Percentiles rank a stretch among this genome's conserved stretches.
phyloP scores from a whole-genome alignment of 2,113 vertebrate genomes.

The Psilopogon haemacephalus region DNA sequence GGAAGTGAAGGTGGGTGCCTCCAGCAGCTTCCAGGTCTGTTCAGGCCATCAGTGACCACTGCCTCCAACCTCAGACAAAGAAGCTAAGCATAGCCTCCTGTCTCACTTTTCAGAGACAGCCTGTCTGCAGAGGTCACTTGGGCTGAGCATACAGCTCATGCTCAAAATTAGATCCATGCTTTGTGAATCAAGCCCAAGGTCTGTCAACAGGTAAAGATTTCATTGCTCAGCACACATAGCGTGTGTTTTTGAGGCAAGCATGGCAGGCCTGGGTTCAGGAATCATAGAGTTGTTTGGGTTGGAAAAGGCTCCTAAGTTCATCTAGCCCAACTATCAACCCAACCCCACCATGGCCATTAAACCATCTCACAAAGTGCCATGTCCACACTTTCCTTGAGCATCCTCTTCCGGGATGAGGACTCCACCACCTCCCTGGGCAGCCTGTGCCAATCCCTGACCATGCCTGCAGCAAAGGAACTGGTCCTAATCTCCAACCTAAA shows the following conservation, averaged over 20 bases:
- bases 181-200: background rate
- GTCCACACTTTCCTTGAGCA: no score
- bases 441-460: no score
- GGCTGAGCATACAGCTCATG: background rate
- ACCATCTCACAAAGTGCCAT: no score
- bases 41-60: background rate
- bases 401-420: no score
- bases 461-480: no score
- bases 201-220: background rate
- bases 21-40: background rate
- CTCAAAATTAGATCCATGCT: background rate
- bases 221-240: background rate
- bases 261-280: background rate
- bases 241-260: accelerated
- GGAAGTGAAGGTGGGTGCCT: slow-evolving; percentile 61
- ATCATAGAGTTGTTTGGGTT: no score
- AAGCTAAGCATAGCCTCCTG: background rate
- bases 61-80: background rate
- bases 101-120: background rate
- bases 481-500: no score
- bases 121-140: background rate
- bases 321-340: no score
- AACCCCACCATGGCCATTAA: no score
- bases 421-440: no score
- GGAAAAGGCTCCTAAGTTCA: no score